Percentiles rank a stretch among this genome's conserved stretches.
Evolutionary conservation across 2,113 vertebrate species (phyloP).

Genomic region (Scomber scombrus): DNA sequence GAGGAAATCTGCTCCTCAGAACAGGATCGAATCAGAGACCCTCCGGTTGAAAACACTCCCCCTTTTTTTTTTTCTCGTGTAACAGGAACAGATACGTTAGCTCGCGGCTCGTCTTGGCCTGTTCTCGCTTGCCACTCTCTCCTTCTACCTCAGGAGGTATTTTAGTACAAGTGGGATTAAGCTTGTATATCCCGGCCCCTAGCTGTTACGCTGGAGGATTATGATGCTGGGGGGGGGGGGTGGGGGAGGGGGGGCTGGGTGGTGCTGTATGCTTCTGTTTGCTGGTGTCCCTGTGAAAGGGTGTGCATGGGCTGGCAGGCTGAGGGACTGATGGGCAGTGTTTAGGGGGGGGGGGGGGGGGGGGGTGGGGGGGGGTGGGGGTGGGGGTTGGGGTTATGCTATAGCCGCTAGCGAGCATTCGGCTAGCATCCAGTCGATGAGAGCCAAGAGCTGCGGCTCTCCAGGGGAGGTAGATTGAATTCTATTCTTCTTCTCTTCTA

Average conservation of each 20-base stretch:
- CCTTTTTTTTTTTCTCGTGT: not conserved
- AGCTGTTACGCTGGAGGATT: slow-evolving; percentile 75
- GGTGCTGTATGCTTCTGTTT: slow-evolving; percentile 69
- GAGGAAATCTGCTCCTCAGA: slow-evolving; percentile 54
- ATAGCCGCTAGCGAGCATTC: not conserved
- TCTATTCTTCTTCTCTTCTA: slow-evolving; percentile 42
- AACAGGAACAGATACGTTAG: slow-evolving; percentile 18
- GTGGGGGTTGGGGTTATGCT: too few relatives aligned
- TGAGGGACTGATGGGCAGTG: not conserved
- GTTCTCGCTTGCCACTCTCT: slow-evolving; percentile 45
- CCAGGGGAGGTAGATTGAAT: slow-evolving; percentile 35
- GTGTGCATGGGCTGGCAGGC: slow-evolving; percentile 46
- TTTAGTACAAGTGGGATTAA: slow-evolving; percentile 80
- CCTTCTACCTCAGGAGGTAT: slow-evolving; percentile 67
- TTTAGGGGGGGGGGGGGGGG: not conserved
- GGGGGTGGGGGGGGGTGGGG: not conserved
- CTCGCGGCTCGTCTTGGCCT: slow-evolving; percentile 27
- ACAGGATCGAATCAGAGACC: slow-evolving; percentile 46
- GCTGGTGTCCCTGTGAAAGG: slow-evolving; percentile 48
- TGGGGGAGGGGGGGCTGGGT: slow-evolving; percentile 40
- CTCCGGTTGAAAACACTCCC: not conserved
- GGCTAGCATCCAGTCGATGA: slow-evolving; percentile 21
- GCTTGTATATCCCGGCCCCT: slow-evolving; percentile 73
- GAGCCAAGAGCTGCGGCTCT: slow-evolving; percentile 23
- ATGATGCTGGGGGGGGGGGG: slow-evolving; percentile 48